A percentile compares a stretch with the other conserved stretches of the same genome.
These are phyloP conservation scores for Chloroclysta siterata DNA, from an alignment of 2,888 invertebrate genomes.

Conservation along the genomic window DNA sequence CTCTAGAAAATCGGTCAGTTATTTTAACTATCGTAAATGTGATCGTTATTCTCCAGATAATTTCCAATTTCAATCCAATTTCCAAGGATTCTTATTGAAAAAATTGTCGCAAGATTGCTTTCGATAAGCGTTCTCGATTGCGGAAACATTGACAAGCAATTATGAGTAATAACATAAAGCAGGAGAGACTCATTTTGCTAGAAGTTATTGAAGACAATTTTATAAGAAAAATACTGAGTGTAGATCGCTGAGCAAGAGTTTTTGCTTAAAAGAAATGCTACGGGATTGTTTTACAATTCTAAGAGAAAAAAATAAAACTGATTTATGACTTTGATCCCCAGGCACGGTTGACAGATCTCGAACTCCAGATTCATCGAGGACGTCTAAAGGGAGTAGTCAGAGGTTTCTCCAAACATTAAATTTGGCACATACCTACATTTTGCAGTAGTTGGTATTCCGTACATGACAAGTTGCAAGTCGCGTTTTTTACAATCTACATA, in stretches of 20 bases:
- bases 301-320: too few relatives aligned
- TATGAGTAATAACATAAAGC: conserved; percentile 30
- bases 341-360: too few relatives aligned
- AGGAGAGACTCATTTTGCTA: conserved; percentile 14
- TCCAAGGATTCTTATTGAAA: conserved; percentile 11
- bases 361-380: too few relatives aligned
- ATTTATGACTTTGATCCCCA: too few relatives aligned
- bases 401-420: too few relatives aligned
- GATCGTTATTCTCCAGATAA: conserved; percentile 14
- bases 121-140: conserved; percentile 14
- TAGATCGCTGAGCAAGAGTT: too few relatives aligned
- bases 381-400: too few relatives aligned
- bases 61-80: conserved; percentile 21
- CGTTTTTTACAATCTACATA: too few relatives aligned
- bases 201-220: background rate
- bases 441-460: too few relatives aligned
- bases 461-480: too few relatives aligned
- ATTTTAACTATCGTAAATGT: conserved; percentile 19
- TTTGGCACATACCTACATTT: too few relatives aligned
- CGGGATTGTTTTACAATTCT: background rate
- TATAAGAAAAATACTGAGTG: background rate
- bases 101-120: conserved; percentile 13
- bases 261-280: background rate
- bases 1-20: conserved; percentile 13
- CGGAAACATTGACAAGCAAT: conserved; percentile 12